Percentiles rank a stretch among this genome's conserved stretches.
Evolutionary conservation across 2,888 invertebrate species (phyloP).

Genomic region (Apantesis nais): DNA sequence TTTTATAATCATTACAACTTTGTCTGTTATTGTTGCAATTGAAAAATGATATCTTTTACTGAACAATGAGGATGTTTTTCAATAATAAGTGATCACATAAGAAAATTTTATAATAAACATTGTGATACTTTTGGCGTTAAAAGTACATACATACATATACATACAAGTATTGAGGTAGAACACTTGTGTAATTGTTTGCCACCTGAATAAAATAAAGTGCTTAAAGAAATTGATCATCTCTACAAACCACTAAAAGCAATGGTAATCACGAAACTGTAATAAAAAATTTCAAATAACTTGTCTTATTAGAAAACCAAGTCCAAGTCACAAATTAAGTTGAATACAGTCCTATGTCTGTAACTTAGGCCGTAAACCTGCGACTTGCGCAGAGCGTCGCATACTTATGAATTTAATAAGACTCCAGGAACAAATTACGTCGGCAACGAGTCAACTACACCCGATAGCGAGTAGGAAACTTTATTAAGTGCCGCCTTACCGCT

Average conservation of each 20-base stretch:
- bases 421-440: slow-evolving; percentile 69
- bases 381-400: slow-evolving; percentile 65
- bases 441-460: slow-evolving; percentile 58
- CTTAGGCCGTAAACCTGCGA: slow-evolving; percentile 53
- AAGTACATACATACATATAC: not conserved
- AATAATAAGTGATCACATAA: no score
- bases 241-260: not conserved
- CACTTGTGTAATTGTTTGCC: not conserved
- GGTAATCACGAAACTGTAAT: not conserved
- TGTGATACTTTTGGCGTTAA: not conserved
- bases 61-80: no score
- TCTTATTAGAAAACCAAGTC: slow-evolving; percentile 15
- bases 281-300: slow-evolving; percentile 8
- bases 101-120: not conserved
- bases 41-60: no score
- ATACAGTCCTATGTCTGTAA: slow-evolving; percentile 34
- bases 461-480: slow-evolving; percentile 52
- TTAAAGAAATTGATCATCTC: not conserved
- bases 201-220: not conserved
- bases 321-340: slow-evolving; percentile 5
- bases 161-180: no score
- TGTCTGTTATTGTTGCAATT: no score
- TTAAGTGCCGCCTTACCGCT: slow-evolving; percentile 49
- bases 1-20: no score
- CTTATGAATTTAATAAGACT: slow-evolving; percentile 79